Base-by-base conservation (phyloP, 1,140 invertebrate genomes). In the Drosophila orosa region DNA sequence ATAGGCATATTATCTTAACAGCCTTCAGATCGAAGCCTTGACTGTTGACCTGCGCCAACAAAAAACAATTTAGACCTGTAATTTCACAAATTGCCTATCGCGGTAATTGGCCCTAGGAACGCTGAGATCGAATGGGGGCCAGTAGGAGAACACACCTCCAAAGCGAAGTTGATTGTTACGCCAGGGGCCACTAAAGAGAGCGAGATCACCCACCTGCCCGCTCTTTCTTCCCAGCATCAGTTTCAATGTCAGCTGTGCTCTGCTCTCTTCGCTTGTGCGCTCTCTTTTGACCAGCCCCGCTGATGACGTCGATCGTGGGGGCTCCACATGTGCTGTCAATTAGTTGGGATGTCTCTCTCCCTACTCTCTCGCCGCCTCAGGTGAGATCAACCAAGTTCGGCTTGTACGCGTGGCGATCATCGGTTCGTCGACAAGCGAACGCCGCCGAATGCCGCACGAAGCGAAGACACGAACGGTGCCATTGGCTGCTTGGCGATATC, bases 361-460 rank as follows among this genome's bases (percentile, higher is more conserved):
- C 10, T 31, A 15, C 25, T 37, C 37, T 54, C 24, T 22, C 17
- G 4, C 5, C 0, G 13, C 6, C 22, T 33, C 73, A 74, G 63
- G 74, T 77, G 42, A 31, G 48, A 56, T 58, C 48, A 42, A 19
- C 25, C 15, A 37, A 37, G 55, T 24, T 39, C 31, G 59, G 50
- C 54, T 77, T 82, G 82, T 61, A 69, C 71, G 68, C 83, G 83
- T 86, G 83, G 83, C 83, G 83, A 79, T 86, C 83, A 10, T 66
- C 62, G 60, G 75, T 80, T 76, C 50, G 62, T 31, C 35, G 54
- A 17, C 37, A 19, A 35, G 12, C 62, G 56, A 65, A 19, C 29
- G 19, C n/a, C 12, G 6, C 54, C 61, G 47, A 75, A 31, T 5
- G n/a, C 13, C 12, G 13, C 22, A 40, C 56, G 27, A 60, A 60